Evolutionary conservation across 2,113 vertebrate genomes (phyloP).

Genomic region (Embiotoca jacksoni): DNA sequence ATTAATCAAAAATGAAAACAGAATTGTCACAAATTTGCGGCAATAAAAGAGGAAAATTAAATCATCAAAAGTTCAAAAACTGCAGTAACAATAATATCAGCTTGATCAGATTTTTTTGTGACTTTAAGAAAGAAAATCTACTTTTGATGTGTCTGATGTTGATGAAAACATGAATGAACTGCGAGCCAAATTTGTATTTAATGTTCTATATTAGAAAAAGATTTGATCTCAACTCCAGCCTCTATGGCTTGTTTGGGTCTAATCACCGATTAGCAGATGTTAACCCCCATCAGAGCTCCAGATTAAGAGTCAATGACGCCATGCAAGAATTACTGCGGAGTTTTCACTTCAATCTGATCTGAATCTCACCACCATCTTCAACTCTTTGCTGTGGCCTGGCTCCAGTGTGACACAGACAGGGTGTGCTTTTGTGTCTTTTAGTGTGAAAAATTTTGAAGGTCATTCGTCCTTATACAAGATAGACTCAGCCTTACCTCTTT

Average conservation of each 20-base stretch:
- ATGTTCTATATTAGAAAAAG: background rate
- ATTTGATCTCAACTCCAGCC: background rate
- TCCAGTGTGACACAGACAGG: background rate
- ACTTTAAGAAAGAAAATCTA: no score
- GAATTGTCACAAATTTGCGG: no score
- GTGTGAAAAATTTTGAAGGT: constrained; percentile 20
- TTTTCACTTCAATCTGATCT: background rate
- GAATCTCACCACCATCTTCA: background rate
- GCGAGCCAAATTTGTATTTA: background rate
- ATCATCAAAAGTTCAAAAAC: no score
- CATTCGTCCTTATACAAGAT: constrained; percentile 9
- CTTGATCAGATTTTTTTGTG: no score
- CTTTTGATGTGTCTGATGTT: no score
- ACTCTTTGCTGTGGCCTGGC: background rate
- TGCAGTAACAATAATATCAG: no score
- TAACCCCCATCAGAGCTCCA: background rate
- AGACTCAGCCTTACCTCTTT: constrained; percentile 40
- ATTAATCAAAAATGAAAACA: no score
- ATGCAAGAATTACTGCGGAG: background rate
- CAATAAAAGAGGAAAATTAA: no score
- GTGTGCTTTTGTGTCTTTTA: background rate
- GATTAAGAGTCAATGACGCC: background rate
- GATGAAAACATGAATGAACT: background rate
- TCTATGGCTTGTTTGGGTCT: background rate
- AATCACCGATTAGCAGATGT: background rate